Percentiles rank a stretch among this genome's conserved stretches.
Evolutionary conservation across 1,140 invertebrate genomes (phyloP).

Genomic region (Marisa cornuarietis): DNA sequence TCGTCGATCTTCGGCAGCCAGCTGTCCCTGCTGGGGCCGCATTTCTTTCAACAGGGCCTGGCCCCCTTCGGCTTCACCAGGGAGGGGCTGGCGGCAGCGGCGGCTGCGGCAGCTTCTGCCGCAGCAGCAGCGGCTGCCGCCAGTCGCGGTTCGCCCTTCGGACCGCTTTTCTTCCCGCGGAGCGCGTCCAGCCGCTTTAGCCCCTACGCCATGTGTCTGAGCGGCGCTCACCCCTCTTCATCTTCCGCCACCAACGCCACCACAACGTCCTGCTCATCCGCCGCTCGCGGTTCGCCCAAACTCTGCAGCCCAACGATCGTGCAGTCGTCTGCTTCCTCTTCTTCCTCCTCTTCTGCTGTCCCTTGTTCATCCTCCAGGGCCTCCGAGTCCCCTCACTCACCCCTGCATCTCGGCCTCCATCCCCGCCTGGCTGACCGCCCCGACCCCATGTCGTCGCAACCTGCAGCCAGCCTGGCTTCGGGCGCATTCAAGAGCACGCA

Average conservation of each 20-base stretch:
- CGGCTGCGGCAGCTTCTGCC: neutral
- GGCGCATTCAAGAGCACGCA: conserved; percentile 3
- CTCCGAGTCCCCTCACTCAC: neutral
- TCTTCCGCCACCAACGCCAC: neutral
- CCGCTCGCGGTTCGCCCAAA: neutral
- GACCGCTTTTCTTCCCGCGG: conserved; percentile 18
- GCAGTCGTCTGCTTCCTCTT: neutral
- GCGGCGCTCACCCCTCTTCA: neutral
- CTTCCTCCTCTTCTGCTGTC: conserved; percentile 2
- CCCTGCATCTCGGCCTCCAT: neutral
- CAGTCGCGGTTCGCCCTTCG: conserved; percentile 12
- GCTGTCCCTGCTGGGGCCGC: conserved; percentile 18
- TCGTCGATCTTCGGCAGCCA: conserved; percentile 8
- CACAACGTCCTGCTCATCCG: neutral
- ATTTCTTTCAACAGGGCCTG: conserved; percentile 27
- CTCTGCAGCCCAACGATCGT: neutral
- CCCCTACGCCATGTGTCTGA: neutral
- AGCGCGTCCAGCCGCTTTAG: conserved; percentile 1
- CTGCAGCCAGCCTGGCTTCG: neutral
- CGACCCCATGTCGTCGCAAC: neutral
- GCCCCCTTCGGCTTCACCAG: conserved; percentile 13
- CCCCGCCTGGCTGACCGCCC: neutral
- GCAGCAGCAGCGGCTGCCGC: conserved; percentile 15
- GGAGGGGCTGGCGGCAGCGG: conserved; percentile 15
- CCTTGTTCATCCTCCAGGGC: neutral